A percentile compares a stretch with the other conserved stretches of the same genome.
Conservation (phyloP, 2,888 invertebrate species). For the Callyntrura sp. region DNA sequence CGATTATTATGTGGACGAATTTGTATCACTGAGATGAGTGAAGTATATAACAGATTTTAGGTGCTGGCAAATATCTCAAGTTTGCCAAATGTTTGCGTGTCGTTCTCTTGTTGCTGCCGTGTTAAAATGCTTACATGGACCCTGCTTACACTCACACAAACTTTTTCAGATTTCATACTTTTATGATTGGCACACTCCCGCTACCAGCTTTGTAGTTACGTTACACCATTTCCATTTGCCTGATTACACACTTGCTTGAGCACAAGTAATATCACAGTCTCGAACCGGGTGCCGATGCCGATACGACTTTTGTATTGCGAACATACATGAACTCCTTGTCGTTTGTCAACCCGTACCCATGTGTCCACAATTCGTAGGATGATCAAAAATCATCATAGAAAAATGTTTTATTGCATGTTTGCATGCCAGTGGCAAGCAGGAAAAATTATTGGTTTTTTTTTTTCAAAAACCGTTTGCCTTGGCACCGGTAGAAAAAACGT, state of each 20-base stretch:
- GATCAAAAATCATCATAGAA: too few species aligned
- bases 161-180: background rate
- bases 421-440: too few species aligned
- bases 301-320: background rate
- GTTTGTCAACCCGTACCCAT: background rate
- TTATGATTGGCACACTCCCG: background rate
- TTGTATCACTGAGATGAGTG: too few species aligned
- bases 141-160: background rate
- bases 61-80: too few species aligned
- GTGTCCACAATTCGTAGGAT: background rate
- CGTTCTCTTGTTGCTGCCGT: background rate
- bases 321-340: background rate
- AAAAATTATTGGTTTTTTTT: too few species aligned
- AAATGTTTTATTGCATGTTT: too few species aligned
- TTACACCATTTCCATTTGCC: background rate
- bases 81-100: too few species aligned
- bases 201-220: background rate
- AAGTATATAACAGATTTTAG: too few species aligned
- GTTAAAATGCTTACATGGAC: background rate
- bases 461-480: too few species aligned
- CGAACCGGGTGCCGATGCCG: background rate
- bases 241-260: conserved; percentile 52
- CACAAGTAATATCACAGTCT: conserved; percentile 43
- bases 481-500: too few species aligned
- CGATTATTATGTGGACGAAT: too few species aligned